Evolutionary conservation across 1,140 invertebrate species (phyloP), one percentile per base, ranked within the genome.

Genomic region (Chymomyza costata): DNA sequence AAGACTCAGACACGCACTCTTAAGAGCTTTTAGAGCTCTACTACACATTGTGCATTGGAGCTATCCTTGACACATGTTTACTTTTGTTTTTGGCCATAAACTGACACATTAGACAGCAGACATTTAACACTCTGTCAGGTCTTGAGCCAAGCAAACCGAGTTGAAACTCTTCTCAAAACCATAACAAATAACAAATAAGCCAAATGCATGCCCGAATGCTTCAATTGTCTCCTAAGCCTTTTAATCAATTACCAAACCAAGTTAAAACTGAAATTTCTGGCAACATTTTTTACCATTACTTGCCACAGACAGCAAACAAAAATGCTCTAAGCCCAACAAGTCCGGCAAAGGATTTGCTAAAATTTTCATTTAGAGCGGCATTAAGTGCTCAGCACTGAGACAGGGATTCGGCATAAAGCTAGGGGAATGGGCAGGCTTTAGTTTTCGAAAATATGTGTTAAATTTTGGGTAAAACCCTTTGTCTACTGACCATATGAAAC

Each of bases 211-310:
- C 19, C 15, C 28, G 50, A 58, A 66, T 56, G 51, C 55, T 28
- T 28, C 68, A 71, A 80, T 73, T 78, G 71, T 80, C 73, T 80
- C 44, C 58, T 81, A 78, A 78, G 67, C 74, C 73, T 65, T 78
- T 78, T 80, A 81, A 78, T 78, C 73, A 78, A 78, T 78, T 80
- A 63, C 67, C 67, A 80, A 49, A 56, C 49, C 52, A 54, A 69
- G 40, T 48, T 54, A 70, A 40, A 44, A 31, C 54, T n/a, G 10
- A 46, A 55, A 34, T n/a, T n/a, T n/a, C n/a, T n/a, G n/a, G n/a
- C n/a, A n/a, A n/a, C n/a, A n/a, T n/a, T n/a, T n/a, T n/a, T n/a
- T n/a, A n/a, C n/a, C n/a, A n/a, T n/a, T n/a, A n/a, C n/a, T n/a
- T n/a, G n/a, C n/a, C 38, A 19, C 3, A 16, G 3, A n/a, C 48